Percentiles rank a stretch among this genome's conserved stretches.
Evolutionary conservation across 2,888 invertebrate genomes (phyloP).

Genomic region (Drosophila paracracens): DNA sequence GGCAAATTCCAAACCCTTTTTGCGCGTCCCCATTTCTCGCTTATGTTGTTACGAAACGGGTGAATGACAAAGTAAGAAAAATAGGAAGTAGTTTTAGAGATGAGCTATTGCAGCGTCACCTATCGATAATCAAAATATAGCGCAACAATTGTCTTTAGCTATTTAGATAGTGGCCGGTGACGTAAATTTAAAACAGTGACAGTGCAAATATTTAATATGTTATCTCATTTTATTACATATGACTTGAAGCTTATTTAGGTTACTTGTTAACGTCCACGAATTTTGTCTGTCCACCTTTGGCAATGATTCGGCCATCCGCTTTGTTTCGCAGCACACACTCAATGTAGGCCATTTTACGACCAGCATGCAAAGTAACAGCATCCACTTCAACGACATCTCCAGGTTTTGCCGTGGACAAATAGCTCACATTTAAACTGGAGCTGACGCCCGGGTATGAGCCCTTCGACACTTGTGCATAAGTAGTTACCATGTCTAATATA

Average conservation of each 20-base stretch:
- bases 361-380: conserved; percentile 91
- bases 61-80: conserved; percentile 12
- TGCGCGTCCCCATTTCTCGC: conserved; percentile 68
- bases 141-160: neutral
- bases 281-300: conserved; percentile 94
- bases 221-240: conserved; percentile 22
- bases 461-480: conserved; percentile 91
- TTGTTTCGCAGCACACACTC: conserved; percentile 92
- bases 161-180: neutral
- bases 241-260: neutral
- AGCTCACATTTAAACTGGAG: conserved; percentile 93
- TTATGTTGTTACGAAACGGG: conserved; percentile 45
- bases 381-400: conserved; percentile 93
- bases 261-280: conserved; percentile 85
- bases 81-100: conserved; percentile 18
- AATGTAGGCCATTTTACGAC: conserved; percentile 92
- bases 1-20: conserved; percentile 84
- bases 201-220: neutral
- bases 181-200: conserved; percentile 2
- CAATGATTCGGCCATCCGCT: conserved; percentile 89
- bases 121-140: conserved; percentile 35
- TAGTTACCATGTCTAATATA: conserved; percentile 90
- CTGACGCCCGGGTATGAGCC: conserved; percentile 90
- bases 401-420: conserved; percentile 90
- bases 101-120: neutral